phyloP scores from a whole-genome alignment of 2,113 vertebrate genomes.

The Coryphaenoides rupestris region DNA sequence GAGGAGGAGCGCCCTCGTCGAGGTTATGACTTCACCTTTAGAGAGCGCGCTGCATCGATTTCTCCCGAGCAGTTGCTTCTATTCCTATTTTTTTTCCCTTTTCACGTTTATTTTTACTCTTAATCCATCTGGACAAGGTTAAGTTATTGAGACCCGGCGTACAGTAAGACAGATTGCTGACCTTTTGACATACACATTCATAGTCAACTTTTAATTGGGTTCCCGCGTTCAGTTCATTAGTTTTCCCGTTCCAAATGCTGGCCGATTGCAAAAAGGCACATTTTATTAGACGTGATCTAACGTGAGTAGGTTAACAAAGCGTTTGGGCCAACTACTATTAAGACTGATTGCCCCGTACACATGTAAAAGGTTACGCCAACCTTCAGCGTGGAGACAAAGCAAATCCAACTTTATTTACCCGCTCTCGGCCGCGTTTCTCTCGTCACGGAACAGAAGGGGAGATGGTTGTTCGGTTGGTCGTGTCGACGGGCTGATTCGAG shows the following conservation, averaged over 20 bases:
- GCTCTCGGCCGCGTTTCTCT: slow-evolving; percentile 22
- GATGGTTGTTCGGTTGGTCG: slow-evolving; percentile 45
- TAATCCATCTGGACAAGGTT: slow-evolving; percentile 63
- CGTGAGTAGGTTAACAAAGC: slow-evolving; percentile 62
- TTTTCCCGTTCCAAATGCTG: slow-evolving; percentile 45
- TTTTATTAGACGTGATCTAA: slow-evolving; percentile 59
- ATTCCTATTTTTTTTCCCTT: slow-evolving; percentile 24
- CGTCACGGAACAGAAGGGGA: slow-evolving; percentile 17
- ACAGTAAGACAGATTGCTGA: slow-evolving; percentile 51
- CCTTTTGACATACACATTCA: slow-evolving; percentile 48
- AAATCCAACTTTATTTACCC: slow-evolving; percentile 10
- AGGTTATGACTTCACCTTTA: slow-evolving; percentile 35
- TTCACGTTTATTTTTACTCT: slow-evolving; percentile 30
- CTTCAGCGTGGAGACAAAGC: slow-evolving; percentile 60
- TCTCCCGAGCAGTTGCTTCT: slow-evolving; percentile 11
- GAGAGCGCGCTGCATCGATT: slow-evolving; percentile 26
- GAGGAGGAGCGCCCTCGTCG: slow-evolving; percentile 24
- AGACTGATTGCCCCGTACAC: slow-evolving; percentile 59
- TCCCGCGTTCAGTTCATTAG: slow-evolving; percentile 49
- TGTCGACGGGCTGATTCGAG: slow-evolving; percentile 32
- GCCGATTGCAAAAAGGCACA: slow-evolving; percentile 40
- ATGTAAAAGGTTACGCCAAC: slow-evolving; percentile 69
- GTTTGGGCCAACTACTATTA: slow-evolving; percentile 43
- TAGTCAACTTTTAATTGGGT: slow-evolving; percentile 58
- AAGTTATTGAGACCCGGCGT: slow-evolving; percentile 40